Base-by-base conservation (phyloP, 1,140 invertebrate genomes). In the Drosophila insularis region DNA sequence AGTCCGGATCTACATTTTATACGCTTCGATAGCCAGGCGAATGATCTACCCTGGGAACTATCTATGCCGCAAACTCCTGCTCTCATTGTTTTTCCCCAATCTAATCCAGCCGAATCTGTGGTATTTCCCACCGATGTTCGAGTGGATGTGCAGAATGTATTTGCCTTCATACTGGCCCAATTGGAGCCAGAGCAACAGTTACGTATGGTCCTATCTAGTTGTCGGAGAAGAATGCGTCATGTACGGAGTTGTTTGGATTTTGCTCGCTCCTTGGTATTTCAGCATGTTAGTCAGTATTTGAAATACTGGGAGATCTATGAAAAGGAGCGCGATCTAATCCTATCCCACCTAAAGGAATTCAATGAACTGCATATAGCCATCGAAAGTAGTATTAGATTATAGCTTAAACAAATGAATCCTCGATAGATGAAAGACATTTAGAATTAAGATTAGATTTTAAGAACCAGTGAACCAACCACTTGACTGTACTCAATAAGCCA, bases 41-140 rank as follows among this genome's bases (percentile, higher is more conserved):
- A 91, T 68, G 82, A 89, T 59, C 68, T 91, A 31, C 89, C 85
- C 1, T 91, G 89, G 89, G 89, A 91, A 13, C 59, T 90, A 8
- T 77, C 78, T 23, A 91, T 91, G 80, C 39, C 72, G 0, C 32
- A 43, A 4, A 67, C 82, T 1, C 90, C 90, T 7, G 59, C 80
- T 2, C 60, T 91, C 13, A 55, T 91, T n/a, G 81, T 91, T 1
- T 91, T 91, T 35, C 90, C 90, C 0, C 65, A 68, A 39, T 19
- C 43, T 0, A 66, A 70, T 21, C 63, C 73, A 46, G 39, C 56
- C 0, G 89, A 91, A 19, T 80, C 81, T 17, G 80, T 76, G 1
- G 14, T 81, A 14, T 91, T 91, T 50, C 90, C 90, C 0, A 23
- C 17, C 13, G 71, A 91, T 62, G 58, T 85, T 11, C 71, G 84